phyloP scores from a whole-genome alignment of 2,888 invertebrate species.

The Cremastinae sp. region DNA sequence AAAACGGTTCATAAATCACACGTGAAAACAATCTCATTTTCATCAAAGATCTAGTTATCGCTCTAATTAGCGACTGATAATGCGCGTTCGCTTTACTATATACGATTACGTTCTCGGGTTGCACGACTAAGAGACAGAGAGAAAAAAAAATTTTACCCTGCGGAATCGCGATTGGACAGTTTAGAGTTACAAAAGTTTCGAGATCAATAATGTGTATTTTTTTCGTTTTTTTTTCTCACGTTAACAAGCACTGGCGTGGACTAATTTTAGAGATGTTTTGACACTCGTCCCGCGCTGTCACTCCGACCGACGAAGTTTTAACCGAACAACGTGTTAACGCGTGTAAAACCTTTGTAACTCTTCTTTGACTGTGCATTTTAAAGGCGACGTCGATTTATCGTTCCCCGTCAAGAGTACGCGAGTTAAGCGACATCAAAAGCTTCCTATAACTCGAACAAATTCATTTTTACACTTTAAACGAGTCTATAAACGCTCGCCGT shows the following conservation, averaged over 20 bases:
- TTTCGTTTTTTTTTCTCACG: background rate
- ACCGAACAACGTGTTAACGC: constrained; percentile 69
- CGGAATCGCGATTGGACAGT: background rate
- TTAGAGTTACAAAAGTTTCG: too few relatives aligned
- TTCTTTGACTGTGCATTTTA: constrained; percentile 61
- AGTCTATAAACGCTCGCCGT: background rate
- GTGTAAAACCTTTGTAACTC: constrained; percentile 72
- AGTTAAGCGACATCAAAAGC: constrained; percentile 70
- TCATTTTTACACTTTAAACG: constrained; percentile 28
- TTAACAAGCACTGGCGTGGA: constrained; percentile 3
- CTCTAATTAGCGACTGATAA: background rate
- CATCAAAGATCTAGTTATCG: constrained; percentile 4
- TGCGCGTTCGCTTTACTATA: background rate
- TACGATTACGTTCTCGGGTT: too few relatives aligned
- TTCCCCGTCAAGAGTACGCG: constrained; percentile 67
- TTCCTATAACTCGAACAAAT: constrained; percentile 23
- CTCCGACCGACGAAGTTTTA: constrained; percentile 39
- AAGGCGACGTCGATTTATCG: constrained; percentile 71
- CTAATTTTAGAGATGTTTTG: constrained; percentile 59
- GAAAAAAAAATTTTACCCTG: constrained; percentile 4
- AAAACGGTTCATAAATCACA: constrained; percentile 44
- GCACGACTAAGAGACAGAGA: background rate
- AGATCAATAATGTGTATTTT: too few relatives aligned
- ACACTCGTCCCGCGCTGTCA: constrained; percentile 58
- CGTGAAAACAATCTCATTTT: constrained; percentile 33